Evolutionary conservation across 1,140 invertebrate species (phyloP), one percentile per base, ranked within the genome.

Genomic region (Anthonomus grandis): DNA sequence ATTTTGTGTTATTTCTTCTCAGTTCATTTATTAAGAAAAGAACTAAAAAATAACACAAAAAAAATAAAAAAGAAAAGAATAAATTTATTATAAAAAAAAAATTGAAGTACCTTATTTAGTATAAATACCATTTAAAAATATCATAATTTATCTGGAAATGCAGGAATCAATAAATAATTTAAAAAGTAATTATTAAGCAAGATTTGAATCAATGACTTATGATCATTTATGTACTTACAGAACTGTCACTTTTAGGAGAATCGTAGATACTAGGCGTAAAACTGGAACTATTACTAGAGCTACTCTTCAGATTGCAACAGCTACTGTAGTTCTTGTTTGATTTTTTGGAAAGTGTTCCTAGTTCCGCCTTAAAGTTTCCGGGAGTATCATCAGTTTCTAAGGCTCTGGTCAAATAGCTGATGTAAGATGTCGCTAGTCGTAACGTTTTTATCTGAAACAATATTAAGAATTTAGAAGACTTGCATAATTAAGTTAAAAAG

Each of bases 401-500:
- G 0, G 89, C 85, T 34, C 86, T 86, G 73, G 91, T 87, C 36
- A 97, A 78, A 68, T 95, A 94, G 6, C 88, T 87, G 59, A 96
- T 95, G 72, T 97, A 97, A 0, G 89, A 90, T 0, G 92, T 92
- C 0, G 93, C 93, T 59, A 96, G 74, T 39, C 92, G 81, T 22
- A 97, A 78, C 0, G 93, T 94, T 74, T 97, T 95, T 59, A 97
- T 93, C 79, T 93, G 70, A 21, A 66, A 69, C 9, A 59, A 59
- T 39, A 22, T 22, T 13, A 31, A 31, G 12, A 5, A 31, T 47
- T 47, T 47, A 27, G 23, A 17, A 45, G 5, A 45, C 31, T 13
- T 3, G 3, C 31, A 34, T 1, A 34, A 34, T 10, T 13, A 13
- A 2, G 10, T 34, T 34, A 34, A 34, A 34, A 12, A 34, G 10